These are phyloP conservation scores for Toxostoma redivivum DNA, from an alignment of 2,113 vertebrate genomes.

Conservation along the genomic window DNA sequence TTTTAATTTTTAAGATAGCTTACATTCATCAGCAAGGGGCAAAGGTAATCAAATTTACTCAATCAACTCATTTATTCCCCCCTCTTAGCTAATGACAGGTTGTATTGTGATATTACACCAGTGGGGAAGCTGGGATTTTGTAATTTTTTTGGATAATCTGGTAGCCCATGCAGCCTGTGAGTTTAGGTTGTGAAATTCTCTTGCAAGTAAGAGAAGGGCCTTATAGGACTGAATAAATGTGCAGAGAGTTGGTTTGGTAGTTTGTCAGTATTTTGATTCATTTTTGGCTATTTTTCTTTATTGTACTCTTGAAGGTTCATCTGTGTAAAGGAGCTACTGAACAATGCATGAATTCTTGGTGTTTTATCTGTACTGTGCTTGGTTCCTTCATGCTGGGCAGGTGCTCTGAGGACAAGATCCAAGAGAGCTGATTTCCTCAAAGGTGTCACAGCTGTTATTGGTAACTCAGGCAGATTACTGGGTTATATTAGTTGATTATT, in stretches of 20 bases:
- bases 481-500: background rate
- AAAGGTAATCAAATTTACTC: conserved; percentile 3
- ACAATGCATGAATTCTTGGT: background rate
- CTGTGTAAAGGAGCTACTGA: background rate
- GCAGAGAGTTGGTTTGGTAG: background rate
- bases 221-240: background rate
- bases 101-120: background rate
- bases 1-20: conserved; percentile 62
- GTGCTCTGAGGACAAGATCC: background rate
- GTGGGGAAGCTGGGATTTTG: background rate
- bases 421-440: background rate
- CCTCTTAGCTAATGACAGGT: background rate
- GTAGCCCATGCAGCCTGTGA: background rate
- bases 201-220: background rate
- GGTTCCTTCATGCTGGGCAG: background rate
- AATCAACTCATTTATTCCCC: background rate
- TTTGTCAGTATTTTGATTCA: background rate
- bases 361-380: background rate
- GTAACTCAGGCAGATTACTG: background rate
- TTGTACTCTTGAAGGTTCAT: background rate
- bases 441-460: background rate
- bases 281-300: background rate
- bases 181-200: background rate
- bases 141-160: background rate
- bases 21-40: conserved; percentile 51